Percentiles rank a stretch among this genome's conserved stretches.
Conservation (phyloP, 2,797 vertebrate species). For the Ciconia nigra region DNA sequence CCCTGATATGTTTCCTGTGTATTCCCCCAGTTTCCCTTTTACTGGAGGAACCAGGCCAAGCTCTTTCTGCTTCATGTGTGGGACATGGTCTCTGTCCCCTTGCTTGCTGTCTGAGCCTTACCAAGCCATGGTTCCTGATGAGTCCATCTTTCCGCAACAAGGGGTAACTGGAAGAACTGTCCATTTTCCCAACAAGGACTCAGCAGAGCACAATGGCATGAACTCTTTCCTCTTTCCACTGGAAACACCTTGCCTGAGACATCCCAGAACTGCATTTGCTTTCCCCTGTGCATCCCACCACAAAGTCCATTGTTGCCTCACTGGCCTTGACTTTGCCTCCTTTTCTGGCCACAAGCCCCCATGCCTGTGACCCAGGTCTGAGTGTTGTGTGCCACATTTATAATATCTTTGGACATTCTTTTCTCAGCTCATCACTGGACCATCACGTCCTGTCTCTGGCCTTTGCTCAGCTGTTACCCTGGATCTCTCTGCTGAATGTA, state of each 20-base stretch:
- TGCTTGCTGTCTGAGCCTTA: not conserved
- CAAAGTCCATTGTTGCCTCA: not conserved
- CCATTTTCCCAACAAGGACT: not conserved
- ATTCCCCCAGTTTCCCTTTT: not conserved
- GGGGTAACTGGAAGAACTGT: not conserved
- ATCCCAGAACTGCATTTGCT: not conserved
- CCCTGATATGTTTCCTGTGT: not conserved
- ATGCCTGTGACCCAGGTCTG: not conserved
- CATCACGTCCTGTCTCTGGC: not conserved
- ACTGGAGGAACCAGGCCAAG: not conserved
- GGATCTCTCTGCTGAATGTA: not conserved
- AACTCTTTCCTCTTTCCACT: not conserved
- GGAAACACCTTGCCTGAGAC: not conserved
- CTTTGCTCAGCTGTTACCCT: not conserved
- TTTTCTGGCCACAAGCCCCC: not conserved
- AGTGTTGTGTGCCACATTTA: not conserved
- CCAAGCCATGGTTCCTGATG: not conserved
- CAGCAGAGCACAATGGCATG: not conserved
- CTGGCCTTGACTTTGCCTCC: not conserved
- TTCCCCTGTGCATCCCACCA: not conserved
- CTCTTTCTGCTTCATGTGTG: not conserved
- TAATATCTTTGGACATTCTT: not conserved
- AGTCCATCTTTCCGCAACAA: not conserved
- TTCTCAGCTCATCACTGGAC: not conserved
- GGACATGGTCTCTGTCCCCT: not conserved